Conservation (phyloP, 2,113 vertebrate genomes). For the Columba janthina region DNA sequence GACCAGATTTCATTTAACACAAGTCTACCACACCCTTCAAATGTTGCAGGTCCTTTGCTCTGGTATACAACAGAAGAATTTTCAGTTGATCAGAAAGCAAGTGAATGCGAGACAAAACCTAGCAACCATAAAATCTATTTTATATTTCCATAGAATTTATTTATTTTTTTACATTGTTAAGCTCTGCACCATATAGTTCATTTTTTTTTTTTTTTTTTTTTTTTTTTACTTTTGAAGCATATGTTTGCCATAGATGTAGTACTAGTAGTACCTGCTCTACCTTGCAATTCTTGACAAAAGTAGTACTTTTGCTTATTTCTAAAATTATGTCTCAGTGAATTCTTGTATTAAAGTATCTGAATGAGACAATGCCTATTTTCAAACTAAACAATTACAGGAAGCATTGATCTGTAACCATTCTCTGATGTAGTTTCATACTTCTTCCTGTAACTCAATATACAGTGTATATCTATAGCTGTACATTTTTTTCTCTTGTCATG, state of each 20-base stretch:
- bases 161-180: background rate
- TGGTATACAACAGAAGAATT: background rate
- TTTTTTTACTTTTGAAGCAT: background rate
- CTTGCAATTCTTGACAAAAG: background rate
- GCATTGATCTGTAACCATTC: background rate
- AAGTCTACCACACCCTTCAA: constrained; percentile 36
- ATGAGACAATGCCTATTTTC: background rate
- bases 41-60: constrained; percentile 29
- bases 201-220: background rate
- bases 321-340: background rate
- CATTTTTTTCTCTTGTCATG: background rate
- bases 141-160: background rate
- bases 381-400: background rate
- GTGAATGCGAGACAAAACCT: background rate
- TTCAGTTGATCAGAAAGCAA: constrained; percentile 3
- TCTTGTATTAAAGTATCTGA: background rate
- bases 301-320: background rate
- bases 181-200: background rate
- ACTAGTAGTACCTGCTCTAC: background rate
- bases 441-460: background rate
- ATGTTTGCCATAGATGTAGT: background rate
- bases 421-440: background rate
- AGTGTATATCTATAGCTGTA: background rate
- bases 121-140: background rate
- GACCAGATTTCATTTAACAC: constrained; percentile 58